phyloP scores from a whole-genome alignment of 2,113 vertebrate species.

The Clarias batrachus region DNA sequence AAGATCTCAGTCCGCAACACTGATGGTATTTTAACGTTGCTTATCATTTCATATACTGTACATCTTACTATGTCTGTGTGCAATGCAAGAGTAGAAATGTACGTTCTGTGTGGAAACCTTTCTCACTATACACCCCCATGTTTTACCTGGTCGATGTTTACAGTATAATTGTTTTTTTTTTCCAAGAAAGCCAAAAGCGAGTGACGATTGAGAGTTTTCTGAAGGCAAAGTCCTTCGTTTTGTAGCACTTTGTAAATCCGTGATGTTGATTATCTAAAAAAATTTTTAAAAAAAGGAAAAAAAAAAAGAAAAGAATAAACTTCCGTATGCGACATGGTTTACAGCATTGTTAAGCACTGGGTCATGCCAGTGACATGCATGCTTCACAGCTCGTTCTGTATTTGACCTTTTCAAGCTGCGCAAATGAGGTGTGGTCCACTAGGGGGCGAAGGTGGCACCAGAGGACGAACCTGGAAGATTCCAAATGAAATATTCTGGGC shows the following conservation, averaged over 20 bases:
- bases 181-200: background rate
- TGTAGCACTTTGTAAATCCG: constrained; percentile 49
- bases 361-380: background rate
- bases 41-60: background rate
- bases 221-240: constrained; percentile 18
- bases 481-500: background rate
- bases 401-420: background rate
- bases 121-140: background rate
- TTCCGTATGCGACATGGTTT: background rate
- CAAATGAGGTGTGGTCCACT: constrained; percentile 15
- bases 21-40: background rate
- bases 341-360: constrained; percentile 33
- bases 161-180: constrained; percentile 23
- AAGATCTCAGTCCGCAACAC: background rate
- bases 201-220: background rate
- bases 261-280: background rate
- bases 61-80: background rate
- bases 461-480: background rate
- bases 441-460: constrained; percentile 1
- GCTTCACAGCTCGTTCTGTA: background rate
- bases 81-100: background rate
- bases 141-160: constrained; percentile 38
- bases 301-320: background rate
- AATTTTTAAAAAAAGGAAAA: background rate
- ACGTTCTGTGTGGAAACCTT: background rate